A percentile compares a stretch with the other conserved stretches of the same genome.
phyloP scores from a whole-genome alignment of 2,888 invertebrate genomes.

The Heteromyza rotundicornis region DNA sequence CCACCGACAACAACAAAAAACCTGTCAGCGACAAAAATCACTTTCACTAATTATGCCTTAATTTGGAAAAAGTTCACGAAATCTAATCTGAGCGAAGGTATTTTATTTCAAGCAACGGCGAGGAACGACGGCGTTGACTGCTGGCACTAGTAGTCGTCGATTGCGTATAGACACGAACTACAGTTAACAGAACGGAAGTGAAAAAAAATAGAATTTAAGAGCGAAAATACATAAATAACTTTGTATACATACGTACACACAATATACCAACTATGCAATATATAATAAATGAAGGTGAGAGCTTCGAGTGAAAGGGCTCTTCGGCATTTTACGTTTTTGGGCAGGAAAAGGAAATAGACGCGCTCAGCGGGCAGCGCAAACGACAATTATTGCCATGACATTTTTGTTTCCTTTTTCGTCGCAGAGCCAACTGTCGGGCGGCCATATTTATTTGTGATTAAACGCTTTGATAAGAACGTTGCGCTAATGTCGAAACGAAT shows the following conservation, averaged over 20 bases:
- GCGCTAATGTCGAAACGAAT: no score
- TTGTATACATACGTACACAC: background rate
- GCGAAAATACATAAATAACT: background rate
- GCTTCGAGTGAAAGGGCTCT: no score
- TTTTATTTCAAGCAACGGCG: background rate
- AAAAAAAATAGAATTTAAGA: background rate
- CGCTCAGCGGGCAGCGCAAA: no score
- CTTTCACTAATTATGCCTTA: slow-evolving; percentile 50
- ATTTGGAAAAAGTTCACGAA: slow-evolving; percentile 22
- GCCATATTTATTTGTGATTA: background rate
- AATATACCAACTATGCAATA: background rate
- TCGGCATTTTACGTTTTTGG: no score
- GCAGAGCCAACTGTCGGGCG: background rate
- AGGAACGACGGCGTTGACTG: no score
- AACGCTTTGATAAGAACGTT: background rate
- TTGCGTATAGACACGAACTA: background rate
- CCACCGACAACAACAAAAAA: background rate
- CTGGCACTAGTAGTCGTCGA: no score
- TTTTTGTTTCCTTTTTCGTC: background rate
- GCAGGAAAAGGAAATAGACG: background rate
- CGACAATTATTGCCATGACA: background rate
- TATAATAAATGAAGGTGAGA: background rate
- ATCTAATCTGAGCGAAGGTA: background rate
- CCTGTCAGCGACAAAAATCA: slow-evolving; percentile 42
- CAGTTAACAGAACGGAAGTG: background rate